Evolutionary conservation across 2,797 vertebrate genomes (phyloP), one percentile per base, ranked within the genome.

Genomic region (Eutrigla gurnardus): DNA sequence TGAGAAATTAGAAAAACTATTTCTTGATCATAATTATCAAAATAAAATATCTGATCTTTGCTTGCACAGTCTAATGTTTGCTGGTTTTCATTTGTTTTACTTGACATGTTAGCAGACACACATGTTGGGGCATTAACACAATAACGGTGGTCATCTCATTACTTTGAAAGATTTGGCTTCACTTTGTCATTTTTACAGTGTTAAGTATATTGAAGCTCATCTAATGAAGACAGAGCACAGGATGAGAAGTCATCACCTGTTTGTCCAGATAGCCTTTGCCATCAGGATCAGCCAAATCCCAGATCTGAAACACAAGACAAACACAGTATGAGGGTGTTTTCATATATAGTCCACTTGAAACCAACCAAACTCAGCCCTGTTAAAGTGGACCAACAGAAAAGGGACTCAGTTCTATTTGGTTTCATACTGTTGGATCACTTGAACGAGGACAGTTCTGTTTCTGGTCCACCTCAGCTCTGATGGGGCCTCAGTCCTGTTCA

Each of bases 241-340:
- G 33, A 62, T 37, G n/a, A n/a, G n/a, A 1, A 8, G 3, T 45
- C 59, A 71, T 65, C 91, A 99, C 98, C 96, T 97, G 98, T 92
- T 98, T 99, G 92, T 99, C 98, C 88, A 99, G 90, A 90, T 96
- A 99, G 58, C 98, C 98, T 95, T 98, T 99, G 65, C 97, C 97
- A 86, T 99, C 98, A 0, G 98, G 97, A 86, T 99, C 98, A 0
- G 98, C 98, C 88, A 99, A 92, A 93, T 99, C 98, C 98, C 98
- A 99, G 89, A 99, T 99, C 98, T 99, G 92, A 17, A 63, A 75
- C 57, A 87, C 62, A 89, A 40, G 3, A 82, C 9, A 78, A 64
- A 71, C 14, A 65, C 39, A 53, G 50, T 3, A 54, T 39, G 43
- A 36, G 18, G 62, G 33, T n/a, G n/a, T n/a, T n/a, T n/a, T n/a